phyloP scores from a whole-genome alignment of 2,113 vertebrate species.

The Ondatra zibethicus region DNA sequence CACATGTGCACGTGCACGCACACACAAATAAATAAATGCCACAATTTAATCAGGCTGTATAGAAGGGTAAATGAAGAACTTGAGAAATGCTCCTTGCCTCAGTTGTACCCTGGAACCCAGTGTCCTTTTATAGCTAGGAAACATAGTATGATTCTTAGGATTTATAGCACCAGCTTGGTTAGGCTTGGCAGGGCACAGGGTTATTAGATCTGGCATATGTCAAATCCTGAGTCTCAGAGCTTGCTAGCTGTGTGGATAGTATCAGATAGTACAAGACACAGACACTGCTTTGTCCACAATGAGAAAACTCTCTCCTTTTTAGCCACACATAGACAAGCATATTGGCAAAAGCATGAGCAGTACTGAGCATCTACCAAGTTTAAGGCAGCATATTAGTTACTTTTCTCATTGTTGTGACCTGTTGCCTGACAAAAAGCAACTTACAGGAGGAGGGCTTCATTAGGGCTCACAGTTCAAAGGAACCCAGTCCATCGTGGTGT shows the following conservation, averaged over 20 bases:
- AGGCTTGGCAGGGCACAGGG: neutral
- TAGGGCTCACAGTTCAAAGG: neutral
- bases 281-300: neutral
- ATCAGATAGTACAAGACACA: neutral
- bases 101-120: neutral
- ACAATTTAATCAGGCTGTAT: neutral
- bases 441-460: neutral
- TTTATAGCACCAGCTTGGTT: neutral
- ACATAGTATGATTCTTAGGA: neutral
- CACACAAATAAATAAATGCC: neutral
- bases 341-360: neutral
- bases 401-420: neutral
- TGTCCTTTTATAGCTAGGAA: neutral
- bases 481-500: neutral
- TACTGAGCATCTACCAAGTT: neutral
- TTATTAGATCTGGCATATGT: neutral
- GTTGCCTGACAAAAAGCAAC: neutral
- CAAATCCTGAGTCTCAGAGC: neutral
- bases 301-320: neutral
- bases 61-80: neutral
- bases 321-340: neutral
- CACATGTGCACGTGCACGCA: neutral
- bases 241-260: neutral
- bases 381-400: neutral
- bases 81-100: neutral